Base-by-base conservation (phyloP, 2,888 invertebrate genomes). In the Mellilla xanthometata region DNA sequence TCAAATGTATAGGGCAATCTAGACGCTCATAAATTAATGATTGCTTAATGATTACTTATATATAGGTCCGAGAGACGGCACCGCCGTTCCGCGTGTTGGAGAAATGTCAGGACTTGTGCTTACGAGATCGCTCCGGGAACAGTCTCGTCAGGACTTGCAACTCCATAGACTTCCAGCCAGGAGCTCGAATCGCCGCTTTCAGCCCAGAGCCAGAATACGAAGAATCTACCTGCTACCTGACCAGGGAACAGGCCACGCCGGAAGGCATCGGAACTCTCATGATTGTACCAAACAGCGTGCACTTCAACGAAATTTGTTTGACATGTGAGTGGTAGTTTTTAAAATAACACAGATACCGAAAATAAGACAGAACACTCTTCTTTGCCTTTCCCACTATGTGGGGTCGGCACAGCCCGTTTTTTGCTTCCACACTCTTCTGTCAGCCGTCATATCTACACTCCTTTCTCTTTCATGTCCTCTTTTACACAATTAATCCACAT, bases 81-180 rank as follows among this genome's bases (percentile, higher is more conserved):
- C 95, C 96, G 2, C 97, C 97, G 0, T 96, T 97, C 69, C 92
- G 95, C 52, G 96, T 97, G 5, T 83, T 97, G 62, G 96, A 97
- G 76, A 96, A 96, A 79, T 97, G 97, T 77, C 95, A 96, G 77
- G 95, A 96, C 65, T 81, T 96, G 6, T 97, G 97, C 67, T 82
- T 96, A 46, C 91, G 96, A 10, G 97, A 97, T 74, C 91, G 96
- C 52, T 96, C 76, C 91, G 93, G 94, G 6, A 96, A 95, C 74
- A 96, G 96, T 75, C 91, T 96, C 32, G 96, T 96, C 11, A 91
- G 96, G 55, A 93, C 95, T 1, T 97, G 97, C 76, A 94, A 95
- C 51, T 97, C 96, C 30, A 96, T 97, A 60, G 97, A 97, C 81
- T 97, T 97, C 72, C 95, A 96, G 79, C 96, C 97, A 0, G 97